phyloP scores from a whole-genome alignment of 2,113 vertebrate genomes.

The Phalacrocorax pelagicus region DNA sequence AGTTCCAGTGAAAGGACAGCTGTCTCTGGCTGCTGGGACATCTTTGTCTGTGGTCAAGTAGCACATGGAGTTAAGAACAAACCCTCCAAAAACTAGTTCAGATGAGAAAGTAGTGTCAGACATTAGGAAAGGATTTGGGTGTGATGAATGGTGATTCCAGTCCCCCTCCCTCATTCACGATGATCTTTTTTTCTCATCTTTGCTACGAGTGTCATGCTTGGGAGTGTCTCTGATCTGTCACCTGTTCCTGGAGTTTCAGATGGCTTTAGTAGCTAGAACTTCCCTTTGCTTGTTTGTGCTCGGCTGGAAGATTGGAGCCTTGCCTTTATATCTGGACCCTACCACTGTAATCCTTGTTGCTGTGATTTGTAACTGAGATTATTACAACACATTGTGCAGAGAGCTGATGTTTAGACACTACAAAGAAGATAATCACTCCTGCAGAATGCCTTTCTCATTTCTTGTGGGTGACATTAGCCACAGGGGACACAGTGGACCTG shows the following conservation, averaged over 20 bases:
- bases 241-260: not conserved
- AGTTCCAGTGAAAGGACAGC: not conserved
- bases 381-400: not conserved
- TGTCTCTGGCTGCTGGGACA: not conserved
- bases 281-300: not conserved
- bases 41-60: not conserved
- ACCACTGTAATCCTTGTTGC: not conserved
- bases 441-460: not conserved
- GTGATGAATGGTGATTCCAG: not conserved
- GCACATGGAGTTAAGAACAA: not conserved
- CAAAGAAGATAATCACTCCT: not conserved
- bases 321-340: not conserved
- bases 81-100: not conserved
- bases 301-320: not conserved
- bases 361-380: not conserved
- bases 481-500: not conserved
- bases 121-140: not conserved
- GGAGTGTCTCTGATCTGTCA: not conserved
- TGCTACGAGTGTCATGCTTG: not conserved
- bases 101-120: not conserved
- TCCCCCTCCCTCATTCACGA: not conserved
- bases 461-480: not conserved
- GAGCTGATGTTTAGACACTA: not conserved
- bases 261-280: not conserved
- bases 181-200: not conserved